Evolutionary conservation across 2,797 vertebrate genomes (phyloP).

Genomic region (Momotus momota): DNA sequence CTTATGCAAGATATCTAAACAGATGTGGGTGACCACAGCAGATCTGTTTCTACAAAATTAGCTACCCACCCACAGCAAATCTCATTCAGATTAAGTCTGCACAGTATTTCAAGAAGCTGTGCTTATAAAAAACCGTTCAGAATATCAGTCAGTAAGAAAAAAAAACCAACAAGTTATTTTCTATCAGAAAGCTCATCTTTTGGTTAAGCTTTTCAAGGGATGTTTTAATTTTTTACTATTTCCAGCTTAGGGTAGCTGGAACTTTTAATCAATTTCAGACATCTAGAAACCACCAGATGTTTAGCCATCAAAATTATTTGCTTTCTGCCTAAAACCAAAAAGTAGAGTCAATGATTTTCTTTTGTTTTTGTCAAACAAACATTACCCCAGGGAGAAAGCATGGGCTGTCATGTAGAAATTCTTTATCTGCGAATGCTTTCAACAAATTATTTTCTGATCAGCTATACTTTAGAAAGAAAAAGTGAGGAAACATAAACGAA

Average conservation of each 20-base stretch:
- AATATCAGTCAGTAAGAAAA: background rate
- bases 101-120: background rate
- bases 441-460: background rate
- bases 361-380: background rate
- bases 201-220: background rate
- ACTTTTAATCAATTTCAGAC: background rate
- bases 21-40: background rate
- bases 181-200: background rate
- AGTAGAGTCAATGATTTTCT: background rate
- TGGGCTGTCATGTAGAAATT: background rate
- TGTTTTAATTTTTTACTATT: background rate
- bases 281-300: background rate
- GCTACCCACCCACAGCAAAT: background rate
- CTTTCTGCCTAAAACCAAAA: background rate
- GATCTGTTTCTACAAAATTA: background rate
- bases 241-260: background rate
- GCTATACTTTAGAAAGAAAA: background rate
- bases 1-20: background rate
- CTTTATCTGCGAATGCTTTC: background rate
- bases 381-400: rapidly evolving
- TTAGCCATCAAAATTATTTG: background rate
- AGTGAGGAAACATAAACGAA: background rate
- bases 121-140: background rate
- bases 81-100: background rate
- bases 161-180: background rate